A percentile compares a stretch with the other conserved stretches of the same genome.
These are phyloP conservation scores for Podarcis raffonei DNA, from an alignment of 2,113 vertebrate species.

Conservation along the genomic window DNA sequence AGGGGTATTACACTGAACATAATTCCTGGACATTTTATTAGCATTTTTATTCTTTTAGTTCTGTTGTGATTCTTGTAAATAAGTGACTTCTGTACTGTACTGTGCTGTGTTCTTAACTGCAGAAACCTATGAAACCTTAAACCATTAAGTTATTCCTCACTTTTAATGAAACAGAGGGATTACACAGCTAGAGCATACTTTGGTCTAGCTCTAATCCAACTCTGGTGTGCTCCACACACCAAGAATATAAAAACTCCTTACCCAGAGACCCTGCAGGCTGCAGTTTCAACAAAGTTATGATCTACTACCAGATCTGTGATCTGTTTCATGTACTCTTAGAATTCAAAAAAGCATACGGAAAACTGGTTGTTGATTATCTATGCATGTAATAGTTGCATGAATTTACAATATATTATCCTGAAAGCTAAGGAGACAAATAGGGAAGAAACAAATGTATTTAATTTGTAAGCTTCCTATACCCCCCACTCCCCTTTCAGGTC, in stretches of 20 bases:
- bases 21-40: neutral
- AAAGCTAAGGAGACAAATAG: neutral
- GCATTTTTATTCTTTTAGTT: slow-evolving; percentile 8
- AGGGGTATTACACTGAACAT: neutral
- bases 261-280: slow-evolving; percentile 20
- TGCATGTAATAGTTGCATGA: neutral
- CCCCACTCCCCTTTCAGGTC: neutral
- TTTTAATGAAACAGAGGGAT: slow-evolving; percentile 42
- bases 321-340: neutral
- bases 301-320: slow-evolving; percentile 14
- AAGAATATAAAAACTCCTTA: slow-evolving; percentile 50
- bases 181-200: neutral
- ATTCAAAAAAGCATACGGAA: neutral
- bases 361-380: neutral
- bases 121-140: slow-evolving; percentile 14
- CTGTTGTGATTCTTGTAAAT: neutral
- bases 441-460: neutral
- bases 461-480: slow-evolving; percentile 1
- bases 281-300: slow-evolving; percentile 39
- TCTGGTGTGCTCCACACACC: neutral
- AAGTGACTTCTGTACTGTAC: neutral
- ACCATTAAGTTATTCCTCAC: neutral
- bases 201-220: too few relatives aligned
- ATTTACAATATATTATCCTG: neutral
- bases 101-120: slow-evolving; percentile 5